Percentiles rank a stretch among this genome's conserved stretches.
phyloP scores from a whole-genome alignment of 2,888 invertebrate species.

The Griposia aprilina region DNA sequence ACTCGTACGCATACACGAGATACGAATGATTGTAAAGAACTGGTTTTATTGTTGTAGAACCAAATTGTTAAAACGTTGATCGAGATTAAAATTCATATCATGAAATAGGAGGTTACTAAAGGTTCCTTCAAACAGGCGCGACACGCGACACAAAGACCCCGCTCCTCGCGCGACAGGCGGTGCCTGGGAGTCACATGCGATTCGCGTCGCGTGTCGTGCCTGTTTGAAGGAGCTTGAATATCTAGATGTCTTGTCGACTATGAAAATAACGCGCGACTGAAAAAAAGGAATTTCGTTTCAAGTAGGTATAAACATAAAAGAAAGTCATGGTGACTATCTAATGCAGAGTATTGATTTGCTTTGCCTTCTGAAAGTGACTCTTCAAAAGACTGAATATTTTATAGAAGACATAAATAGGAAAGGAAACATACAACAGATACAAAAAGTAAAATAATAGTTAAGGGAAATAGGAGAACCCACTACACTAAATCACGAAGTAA shows the following conservation, averaged over 20 bases:
- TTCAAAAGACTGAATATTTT: background rate
- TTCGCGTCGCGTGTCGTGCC: too few species aligned
- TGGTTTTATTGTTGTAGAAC: conserved; percentile 15
- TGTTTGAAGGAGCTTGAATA: too few species aligned
- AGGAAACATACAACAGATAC: background rate
- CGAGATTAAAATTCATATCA: conserved; percentile 1
- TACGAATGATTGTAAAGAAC: conserved; percentile 35
- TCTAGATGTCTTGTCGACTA: background rate
- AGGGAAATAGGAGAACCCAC: conserved; percentile 10
- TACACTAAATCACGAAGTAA: conserved; percentile 35
- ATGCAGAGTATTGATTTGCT: background rate
- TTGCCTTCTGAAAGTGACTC: background rate
- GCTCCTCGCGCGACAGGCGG: too few species aligned
- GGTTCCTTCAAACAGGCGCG: too few species aligned
- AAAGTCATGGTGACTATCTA: background rate
- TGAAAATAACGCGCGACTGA: background rate
- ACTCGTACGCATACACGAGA: conserved; percentile 49
- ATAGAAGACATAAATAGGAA: background rate
- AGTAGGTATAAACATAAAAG: background rate
- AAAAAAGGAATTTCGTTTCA: background rate
- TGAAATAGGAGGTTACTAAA: background rate
- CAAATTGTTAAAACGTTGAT: conserved; percentile 12
- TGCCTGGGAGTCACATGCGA: too few species aligned
- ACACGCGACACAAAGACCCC: too few species aligned
- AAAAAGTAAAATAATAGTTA: background rate